phyloP scores from a whole-genome alignment of 2,888 invertebrate genomes.

The Electrophaes corylata region DNA sequence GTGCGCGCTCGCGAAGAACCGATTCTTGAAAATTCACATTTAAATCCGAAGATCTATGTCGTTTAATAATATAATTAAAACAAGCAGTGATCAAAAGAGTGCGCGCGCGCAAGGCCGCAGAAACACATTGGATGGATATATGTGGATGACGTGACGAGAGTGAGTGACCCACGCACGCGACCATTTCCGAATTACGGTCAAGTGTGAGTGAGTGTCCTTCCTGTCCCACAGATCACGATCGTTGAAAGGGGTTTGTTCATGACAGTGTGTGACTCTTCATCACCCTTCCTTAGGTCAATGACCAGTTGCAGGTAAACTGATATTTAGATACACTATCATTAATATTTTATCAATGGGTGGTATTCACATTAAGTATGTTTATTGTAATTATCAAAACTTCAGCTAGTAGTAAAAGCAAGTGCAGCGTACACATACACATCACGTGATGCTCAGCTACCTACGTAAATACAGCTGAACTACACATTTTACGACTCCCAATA shows the following conservation, averaged over 20 bases:
- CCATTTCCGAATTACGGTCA: constrained; percentile 3
- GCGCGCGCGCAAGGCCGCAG: constrained; percentile 9
- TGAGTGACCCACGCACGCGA: constrained; percentile 1
- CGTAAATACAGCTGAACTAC: constrained; percentile 5
- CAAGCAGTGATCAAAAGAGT: not conserved
- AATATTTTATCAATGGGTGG: not conserved
- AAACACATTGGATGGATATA: not conserved
- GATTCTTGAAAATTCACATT: too few relatives aligned
- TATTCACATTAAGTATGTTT: not conserved
- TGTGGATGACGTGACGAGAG: not conserved
- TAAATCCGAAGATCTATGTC: too few relatives aligned
- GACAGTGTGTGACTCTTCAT: too few relatives aligned
- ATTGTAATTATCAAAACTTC: not conserved
- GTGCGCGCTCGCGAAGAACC: too few relatives aligned
- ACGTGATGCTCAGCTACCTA: constrained; percentile 1
- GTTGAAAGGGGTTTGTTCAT: too few relatives aligned
- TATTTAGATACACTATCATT: too few relatives aligned
- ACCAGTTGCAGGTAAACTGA: too few relatives aligned
- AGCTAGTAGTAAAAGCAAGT: not conserved
- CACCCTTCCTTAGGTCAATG: too few relatives aligned
- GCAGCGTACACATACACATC: not conserved
- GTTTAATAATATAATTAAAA: constrained; percentile 1
- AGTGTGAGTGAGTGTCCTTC: constrained; percentile 1
- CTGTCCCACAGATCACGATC: not conserved
- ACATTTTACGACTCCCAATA: constrained; percentile 1